Percentiles rank a stretch among this genome's conserved stretches.
These are phyloP conservation scores for Myrmecophaga tridactyla DNA, from an alignment of 2,113 vertebrate genomes.

Conservation along the genomic window DNA sequence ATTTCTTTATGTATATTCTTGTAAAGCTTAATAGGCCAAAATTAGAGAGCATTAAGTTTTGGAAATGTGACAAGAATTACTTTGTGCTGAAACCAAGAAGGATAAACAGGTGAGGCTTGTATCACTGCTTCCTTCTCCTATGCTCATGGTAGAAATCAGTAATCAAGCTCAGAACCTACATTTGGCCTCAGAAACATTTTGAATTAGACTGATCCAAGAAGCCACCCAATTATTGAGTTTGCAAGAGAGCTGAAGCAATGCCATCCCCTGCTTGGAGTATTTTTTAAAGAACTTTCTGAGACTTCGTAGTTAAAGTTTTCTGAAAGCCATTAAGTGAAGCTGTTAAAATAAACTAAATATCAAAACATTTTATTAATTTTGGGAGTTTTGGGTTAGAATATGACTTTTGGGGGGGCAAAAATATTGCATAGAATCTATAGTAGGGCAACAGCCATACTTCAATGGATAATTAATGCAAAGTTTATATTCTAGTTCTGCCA, in stretches of 20 bases:
- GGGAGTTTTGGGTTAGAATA: not conserved
- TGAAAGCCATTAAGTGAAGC: not conserved
- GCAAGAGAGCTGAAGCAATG: not conserved
- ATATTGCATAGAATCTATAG: rapidly evolving
- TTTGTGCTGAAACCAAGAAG: not conserved
- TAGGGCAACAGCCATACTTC: rapidly evolving
- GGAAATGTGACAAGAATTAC: not conserved
- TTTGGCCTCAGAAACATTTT: not conserved
- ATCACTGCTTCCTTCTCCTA: rapidly evolving
- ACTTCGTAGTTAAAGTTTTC: not conserved
- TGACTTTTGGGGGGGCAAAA: not conserved
- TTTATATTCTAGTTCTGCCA: too few species aligned
- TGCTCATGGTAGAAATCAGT: not conserved
- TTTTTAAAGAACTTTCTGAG: not conserved
- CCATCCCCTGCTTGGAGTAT: not conserved
- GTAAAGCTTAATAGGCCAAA: not conserved
- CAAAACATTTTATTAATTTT: not conserved
- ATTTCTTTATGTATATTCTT: not conserved
- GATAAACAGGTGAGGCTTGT: not conserved
- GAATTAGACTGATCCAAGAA: not conserved
- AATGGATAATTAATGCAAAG: not conserved
- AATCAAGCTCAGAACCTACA: not conserved
- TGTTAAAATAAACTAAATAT: not conserved
- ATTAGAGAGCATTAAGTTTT: not conserved
- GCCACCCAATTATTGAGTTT: not conserved